phyloP scores from a whole-genome alignment of 2,888 invertebrate species.

The Euclidia mi region DNA sequence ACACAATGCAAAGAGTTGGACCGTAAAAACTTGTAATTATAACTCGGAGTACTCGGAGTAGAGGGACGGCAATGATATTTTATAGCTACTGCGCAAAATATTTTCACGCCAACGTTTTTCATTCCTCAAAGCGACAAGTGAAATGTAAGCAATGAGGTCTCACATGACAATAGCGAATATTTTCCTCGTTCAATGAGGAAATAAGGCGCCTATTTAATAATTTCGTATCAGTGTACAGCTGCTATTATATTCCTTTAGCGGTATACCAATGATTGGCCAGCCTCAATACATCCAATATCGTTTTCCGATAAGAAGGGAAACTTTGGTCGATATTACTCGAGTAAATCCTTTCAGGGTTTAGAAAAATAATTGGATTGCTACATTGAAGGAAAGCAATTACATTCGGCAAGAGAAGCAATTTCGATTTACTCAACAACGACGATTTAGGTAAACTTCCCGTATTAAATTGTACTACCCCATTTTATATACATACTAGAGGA shows the following conservation, averaged over 20 bases:
- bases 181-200: constrained; percentile 18
- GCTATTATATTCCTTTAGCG: constrained; percentile 19
- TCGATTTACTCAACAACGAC: constrained; percentile 78
- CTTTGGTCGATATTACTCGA: constrained; percentile 71
- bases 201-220: constrained; percentile 27
- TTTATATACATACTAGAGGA: no score
- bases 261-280: constrained; percentile 49
- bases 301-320: constrained; percentile 79
- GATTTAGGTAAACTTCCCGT: constrained; percentile 80
- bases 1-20: constrained; percentile 52
- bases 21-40: constrained; percentile 56
- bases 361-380: constrained; percentile 87
- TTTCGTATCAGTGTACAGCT: constrained; percentile 17
- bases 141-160: constrained; percentile 27
- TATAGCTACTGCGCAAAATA: constrained; percentile 39
- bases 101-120: constrained; percentile 43
- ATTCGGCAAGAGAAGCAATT: constrained; percentile 80
- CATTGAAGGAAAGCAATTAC: constrained; percentile 86
- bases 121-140: constrained; percentile 34
- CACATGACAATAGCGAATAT: constrained; percentile 26
- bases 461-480: constrained; percentile 74
- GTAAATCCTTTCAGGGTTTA: constrained; percentile 84
- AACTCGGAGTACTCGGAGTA: constrained; percentile 40
- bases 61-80: constrained; percentile 36
- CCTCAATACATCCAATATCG: constrained; percentile 74